Evolutionary conservation across 2,113 vertebrate genomes (phyloP), one percentile per base, ranked within the genome.

Genomic region (Melierax canorus): DNA sequence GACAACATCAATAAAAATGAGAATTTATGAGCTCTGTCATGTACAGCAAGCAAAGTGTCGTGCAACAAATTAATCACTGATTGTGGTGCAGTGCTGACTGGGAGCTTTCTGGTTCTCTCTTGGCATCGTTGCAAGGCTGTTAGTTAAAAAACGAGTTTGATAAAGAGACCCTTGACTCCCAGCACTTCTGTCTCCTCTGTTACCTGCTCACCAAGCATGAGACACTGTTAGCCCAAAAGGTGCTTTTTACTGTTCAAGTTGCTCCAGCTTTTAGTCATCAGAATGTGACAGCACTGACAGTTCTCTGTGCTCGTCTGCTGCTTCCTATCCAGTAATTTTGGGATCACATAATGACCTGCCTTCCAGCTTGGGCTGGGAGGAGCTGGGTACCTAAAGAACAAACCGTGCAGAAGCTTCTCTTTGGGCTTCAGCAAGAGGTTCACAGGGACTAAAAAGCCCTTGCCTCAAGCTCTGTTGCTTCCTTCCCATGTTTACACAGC

Each of bases 21-120:
- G 95, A 43, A 96, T 95, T 94, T 73, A 95, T 96, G 94, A 97
- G 97, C 94, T 87, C 88, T 95, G 92, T 95, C 95, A 75, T 72
- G 88, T 84, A 48, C 80, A 87, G 95, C 92, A 76, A 92, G 96
- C 83, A 81, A 67, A 95, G 94, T 26, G 1, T 55, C 2, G 4
- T 39, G 88, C 86, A 74, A 94, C 91, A 93, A 88, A 95, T 97
- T 95, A 93, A 95, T 96, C 51, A 18, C 92, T 93, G 97, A 88
- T 90, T 77, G 94, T 34, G 1, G 13, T 27, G 73, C 84, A 5
- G 69, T 86, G 97, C 94, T 96, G 96, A 88, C 88, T 68, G 83
- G 90, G 90, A 88, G 90, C 94, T 88, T 96, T 94, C 83, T 92
- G 51, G 14, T 51, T 68, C 86, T 84, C 88, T 86, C 86, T 50